These are phyloP conservation scores for Adineta ricciae DNA, from an alignment of 2,888 invertebrate species.

Conservation along the genomic window DNA sequence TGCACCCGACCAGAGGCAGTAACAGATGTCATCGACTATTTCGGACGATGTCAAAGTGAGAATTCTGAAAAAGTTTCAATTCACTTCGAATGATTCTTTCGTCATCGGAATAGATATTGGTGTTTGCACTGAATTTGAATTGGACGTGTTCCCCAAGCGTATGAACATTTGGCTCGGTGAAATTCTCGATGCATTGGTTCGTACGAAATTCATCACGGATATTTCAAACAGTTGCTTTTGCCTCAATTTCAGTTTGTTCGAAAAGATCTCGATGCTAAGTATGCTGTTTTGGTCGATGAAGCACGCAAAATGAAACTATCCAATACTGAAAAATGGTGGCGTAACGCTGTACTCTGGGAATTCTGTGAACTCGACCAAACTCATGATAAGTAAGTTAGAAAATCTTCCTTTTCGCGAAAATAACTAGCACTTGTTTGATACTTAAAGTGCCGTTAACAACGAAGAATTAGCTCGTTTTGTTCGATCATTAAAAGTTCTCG, in stretches of 20 bases:
- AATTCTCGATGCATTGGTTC: slow-evolving; percentile 27
- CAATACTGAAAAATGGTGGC: slow-evolving; percentile 35
- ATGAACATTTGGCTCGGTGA: slow-evolving; percentile 31
- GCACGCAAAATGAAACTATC: slow-evolving; percentile 29
- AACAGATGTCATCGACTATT: slow-evolving; percentile 28
- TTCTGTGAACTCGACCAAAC: slow-evolving; percentile 71
- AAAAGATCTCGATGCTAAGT: slow-evolving; percentile 33
- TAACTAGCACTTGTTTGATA: slow-evolving; percentile 24
- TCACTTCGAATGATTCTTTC: background rate
- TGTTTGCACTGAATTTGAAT: slow-evolving; percentile 22
- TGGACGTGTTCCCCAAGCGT: slow-evolving; percentile 29
- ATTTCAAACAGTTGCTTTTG: too few species aligned
- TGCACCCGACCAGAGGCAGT: slow-evolving; percentile 7
- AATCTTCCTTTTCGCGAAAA: background rate
- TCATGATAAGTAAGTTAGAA: slow-evolving; percentile 34
- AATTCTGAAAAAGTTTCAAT: background rate
- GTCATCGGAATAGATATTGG: slow-evolving; percentile 18
- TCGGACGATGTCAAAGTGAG: slow-evolving; percentile 30
- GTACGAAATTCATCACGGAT: too few species aligned
- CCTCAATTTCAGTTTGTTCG: slow-evolving; percentile 20
- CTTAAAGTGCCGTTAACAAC: slow-evolving; percentile 65
- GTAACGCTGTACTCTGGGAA: slow-evolving; percentile 90
- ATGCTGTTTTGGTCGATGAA: slow-evolving; percentile 24
- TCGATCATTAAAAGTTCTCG: slow-evolving; percentile 83
- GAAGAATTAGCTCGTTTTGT: slow-evolving; percentile 91